Base-by-base conservation (phyloP, 2,888 invertebrate species). In the Eurytoma californica region DNA sequence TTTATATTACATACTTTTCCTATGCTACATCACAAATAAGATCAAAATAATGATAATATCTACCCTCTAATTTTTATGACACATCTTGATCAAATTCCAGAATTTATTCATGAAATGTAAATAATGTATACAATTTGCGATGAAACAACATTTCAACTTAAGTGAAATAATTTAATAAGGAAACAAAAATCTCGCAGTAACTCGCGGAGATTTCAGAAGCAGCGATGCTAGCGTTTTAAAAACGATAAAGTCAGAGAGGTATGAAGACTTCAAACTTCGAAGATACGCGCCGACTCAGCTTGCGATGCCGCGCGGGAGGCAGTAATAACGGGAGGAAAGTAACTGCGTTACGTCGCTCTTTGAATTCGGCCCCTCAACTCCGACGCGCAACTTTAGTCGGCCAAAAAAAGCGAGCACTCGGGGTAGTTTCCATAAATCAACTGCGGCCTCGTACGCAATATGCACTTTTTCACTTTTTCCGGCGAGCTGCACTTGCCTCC, bases 371-470 rank as follows among this genome's bases (percentile, higher is more conserved):
- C 58, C 24, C 24, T 65, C 63, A 51, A 57, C 53, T 66, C 20
- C 20, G 47, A n/a, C 14, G 30, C 57, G n/a, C n/a, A 72, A 66
- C 30, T 72, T 77, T 49, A 49, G 30, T 30, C 55, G 53, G 58
- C 24, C 18, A 20, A 47, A 39, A 39, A 14, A 58, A 39, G 18
- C 14, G 24, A 67, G 57, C 20, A 58, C 58, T 47, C 14, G 39
- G 70, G 69, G 63, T 70, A 65, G 65, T 74, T 74, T 74, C 28
- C 66, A 79, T 79, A 74, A 79, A 79, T 79, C 79, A 74, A 66
- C 65, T 13, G 39, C 57, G 65, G 49, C 28, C 68, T 73, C 18
- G 55, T 30, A 58, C 39, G 66, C 79, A 79, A 79, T 74, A 69
- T 74, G 70, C 73, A 69, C 57, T 79, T 79, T 79, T 69, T 69